These are phyloP conservation scores for Nymphicus hollandicus DNA, from an alignment of 2,113 vertebrate genomes.

Conservation along the genomic window DNA sequence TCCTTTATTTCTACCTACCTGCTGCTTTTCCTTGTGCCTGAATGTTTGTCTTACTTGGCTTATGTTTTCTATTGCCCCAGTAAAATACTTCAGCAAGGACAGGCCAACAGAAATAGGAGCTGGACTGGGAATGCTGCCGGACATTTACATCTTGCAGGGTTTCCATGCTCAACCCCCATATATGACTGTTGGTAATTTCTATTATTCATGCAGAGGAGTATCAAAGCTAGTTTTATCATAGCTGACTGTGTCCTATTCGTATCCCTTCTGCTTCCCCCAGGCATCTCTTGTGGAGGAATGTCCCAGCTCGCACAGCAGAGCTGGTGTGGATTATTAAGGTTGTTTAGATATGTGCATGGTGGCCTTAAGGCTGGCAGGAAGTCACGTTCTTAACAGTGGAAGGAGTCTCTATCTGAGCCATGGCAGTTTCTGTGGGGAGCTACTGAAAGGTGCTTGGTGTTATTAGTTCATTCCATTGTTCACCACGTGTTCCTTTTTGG, in stretches of 20 bases:
- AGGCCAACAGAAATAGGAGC: not conserved
- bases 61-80: rapidly evolving
- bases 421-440: not conserved
- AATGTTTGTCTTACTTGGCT: not conserved
- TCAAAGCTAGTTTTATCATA: not conserved
- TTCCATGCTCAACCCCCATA: rapidly evolving
- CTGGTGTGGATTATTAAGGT: not conserved
- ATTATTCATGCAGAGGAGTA: not conserved
- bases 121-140: not conserved
- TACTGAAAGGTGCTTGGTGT: not conserved
- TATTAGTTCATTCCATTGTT: not conserved
- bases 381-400: not conserved
- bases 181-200: not conserved
- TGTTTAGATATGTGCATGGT: not conserved
- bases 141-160: not conserved
- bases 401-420: not conserved
- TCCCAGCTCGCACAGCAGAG: not conserved
- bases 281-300: not conserved
- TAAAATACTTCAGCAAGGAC: not conserved
- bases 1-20: not conserved
- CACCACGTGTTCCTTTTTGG: not conserved
- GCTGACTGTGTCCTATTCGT: not conserved
- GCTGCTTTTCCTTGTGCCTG: not conserved
- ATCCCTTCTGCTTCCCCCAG: not conserved
- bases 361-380: not conserved